Evolutionary conservation across 2,888 invertebrate genomes (phyloP), one percentile per base, ranked within the genome.

Genomic region (Melanostoma mellinum): DNA sequence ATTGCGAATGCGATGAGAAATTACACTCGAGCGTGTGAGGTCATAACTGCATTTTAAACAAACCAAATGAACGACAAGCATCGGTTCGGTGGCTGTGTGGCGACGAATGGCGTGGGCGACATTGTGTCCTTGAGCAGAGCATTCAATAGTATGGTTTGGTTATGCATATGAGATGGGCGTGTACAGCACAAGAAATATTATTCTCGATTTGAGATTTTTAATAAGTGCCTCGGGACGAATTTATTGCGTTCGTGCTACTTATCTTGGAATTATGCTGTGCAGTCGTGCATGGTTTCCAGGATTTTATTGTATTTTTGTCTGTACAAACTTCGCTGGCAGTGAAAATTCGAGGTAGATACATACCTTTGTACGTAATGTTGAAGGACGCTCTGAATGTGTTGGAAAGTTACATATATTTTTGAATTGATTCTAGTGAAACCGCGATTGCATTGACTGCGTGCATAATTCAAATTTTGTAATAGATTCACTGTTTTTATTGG

Each of bases 151-250:
- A 46, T 42, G 44, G 44, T 10, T 46, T 52, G 20, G 67, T 6
- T 68, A 75, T 80, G 79, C 79, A 75, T 69, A 80, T 69, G 56
- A 80, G 75, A 56, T 46, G 75, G 79, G 74, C 69, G 79, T 61
- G 68, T 46, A n/a, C 56, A 58, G 40, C 44, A 8, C 32, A 61
- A 67, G 50, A 63, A 69, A 61, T 56, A 38, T 52, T 68, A 52
- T 78, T 65, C 35, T 40, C 42, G 30, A 73, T 52, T 53, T 6
- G 6, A 60, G 52, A 72, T 60, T 32, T 40, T 38, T 30, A 42
- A 36, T 65, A 60, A 61, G 46, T 65, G 33, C 58, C 42, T 60
- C n/a, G 52, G 40, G 50, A 9, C 30, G 40, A 44, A 46, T 61
- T 73, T 68, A 50, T 56, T 36, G 44, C 55, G 10, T 35, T 68